Evolutionary conservation across 2,797 vertebrate genomes (phyloP).

Genomic region (Netta rufina): DNA sequence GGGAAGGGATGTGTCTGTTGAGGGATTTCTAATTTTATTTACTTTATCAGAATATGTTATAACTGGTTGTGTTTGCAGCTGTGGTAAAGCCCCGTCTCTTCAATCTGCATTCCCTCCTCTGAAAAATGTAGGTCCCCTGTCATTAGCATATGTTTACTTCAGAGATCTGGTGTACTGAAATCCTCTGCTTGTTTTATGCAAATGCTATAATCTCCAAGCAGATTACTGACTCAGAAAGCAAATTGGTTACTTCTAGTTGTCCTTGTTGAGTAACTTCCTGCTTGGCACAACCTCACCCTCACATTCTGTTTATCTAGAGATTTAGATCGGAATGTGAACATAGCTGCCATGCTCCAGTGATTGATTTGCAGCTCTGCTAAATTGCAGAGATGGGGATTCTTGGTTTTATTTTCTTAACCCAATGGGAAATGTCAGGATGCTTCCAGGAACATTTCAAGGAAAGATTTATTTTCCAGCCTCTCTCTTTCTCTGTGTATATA

Average conservation of each 20-base stretch:
- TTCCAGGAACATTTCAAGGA: background rate
- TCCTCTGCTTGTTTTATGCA: slow-evolving; percentile 25
- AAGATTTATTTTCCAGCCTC: background rate
- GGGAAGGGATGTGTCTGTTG: background rate
- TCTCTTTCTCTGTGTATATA: no score
- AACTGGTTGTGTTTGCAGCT: background rate
- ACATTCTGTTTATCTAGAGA: background rate
- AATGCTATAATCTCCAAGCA: slow-evolving; percentile 51
- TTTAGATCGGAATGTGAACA: background rate
- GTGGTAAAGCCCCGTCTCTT: background rate
- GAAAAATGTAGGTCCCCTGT: background rate
- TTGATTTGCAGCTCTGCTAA: background rate
- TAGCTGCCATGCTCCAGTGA: background rate
- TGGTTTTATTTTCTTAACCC: background rate
- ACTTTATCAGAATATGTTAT: background rate
- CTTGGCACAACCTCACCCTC: background rate
- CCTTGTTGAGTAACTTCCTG: slow-evolving; percentile 48
- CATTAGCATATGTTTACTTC: background rate
- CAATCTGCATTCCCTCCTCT: background rate
- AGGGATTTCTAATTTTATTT: background rate
- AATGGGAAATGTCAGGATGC: background rate
- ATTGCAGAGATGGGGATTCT: background rate
- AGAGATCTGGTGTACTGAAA: background rate
- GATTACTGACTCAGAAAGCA: slow-evolving; percentile 47
- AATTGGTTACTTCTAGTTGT: slow-evolving; percentile 18